Percentiles rank a stretch among this genome's conserved stretches.
Evolutionary conservation across 2,113 vertebrate genomes (phyloP).

Genomic region (Entomyzon cyanotis): DNA sequence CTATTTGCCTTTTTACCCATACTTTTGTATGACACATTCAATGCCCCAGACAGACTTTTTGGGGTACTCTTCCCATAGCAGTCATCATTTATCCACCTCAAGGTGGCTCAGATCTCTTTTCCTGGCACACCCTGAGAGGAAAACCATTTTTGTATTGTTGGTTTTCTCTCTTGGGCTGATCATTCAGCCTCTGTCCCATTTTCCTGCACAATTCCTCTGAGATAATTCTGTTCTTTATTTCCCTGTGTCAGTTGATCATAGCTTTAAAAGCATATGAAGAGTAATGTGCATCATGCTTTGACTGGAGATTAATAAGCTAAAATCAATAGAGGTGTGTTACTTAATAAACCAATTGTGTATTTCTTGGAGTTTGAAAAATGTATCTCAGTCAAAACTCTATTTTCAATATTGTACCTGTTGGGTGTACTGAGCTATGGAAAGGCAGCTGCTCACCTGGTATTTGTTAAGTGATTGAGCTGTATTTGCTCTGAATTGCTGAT

Average conservation of each 20-base stretch:
- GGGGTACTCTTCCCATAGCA: neutral
- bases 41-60: fast-evolving
- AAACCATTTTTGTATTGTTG: neutral
- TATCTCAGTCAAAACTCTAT: neutral
- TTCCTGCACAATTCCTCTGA: neutral
- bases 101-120: neutral
- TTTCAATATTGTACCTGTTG: neutral
- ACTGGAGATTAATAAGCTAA: neutral
- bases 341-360: neutral
- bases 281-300: neutral
- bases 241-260: neutral
- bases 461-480: neutral
- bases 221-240: neutral
- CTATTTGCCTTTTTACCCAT: neutral
- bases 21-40: neutral
- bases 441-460: neutral
- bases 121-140: neutral
- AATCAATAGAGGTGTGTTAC: neutral
- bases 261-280: neutral
- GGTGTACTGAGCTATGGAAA: neutral
- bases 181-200: neutral
- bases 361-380: neutral
- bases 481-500: neutral
- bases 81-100: neutral
- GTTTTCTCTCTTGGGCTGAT: neutral